phyloP scores from a whole-genome alignment of 2,797 vertebrate species.

The Acanthurus tractus region DNA sequence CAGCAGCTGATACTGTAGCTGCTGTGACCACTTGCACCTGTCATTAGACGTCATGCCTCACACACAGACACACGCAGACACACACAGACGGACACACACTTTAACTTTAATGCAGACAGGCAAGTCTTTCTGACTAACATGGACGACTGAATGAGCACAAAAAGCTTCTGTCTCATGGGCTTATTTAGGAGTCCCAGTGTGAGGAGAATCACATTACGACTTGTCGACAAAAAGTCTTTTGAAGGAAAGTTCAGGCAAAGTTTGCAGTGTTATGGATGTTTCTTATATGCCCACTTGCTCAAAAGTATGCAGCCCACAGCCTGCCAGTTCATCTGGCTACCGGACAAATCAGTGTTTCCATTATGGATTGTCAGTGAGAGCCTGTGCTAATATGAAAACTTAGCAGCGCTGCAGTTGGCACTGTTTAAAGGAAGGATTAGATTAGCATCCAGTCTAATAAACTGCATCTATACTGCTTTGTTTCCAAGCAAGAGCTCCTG shows the following conservation, averaged over 20 bases:
- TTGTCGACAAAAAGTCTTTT: slow-evolving; percentile 41
- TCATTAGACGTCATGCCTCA: slow-evolving; percentile 45
- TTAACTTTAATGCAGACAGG: slow-evolving; percentile 33
- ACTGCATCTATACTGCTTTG: neutral
- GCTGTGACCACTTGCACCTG: slow-evolving; percentile 75
- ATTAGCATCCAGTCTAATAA: slow-evolving; percentile 1
- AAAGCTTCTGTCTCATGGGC: slow-evolving; percentile 31
- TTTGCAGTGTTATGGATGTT: neutral
- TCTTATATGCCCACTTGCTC: neutral
- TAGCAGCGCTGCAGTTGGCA: neutral
- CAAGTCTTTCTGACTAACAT: slow-evolving; percentile 41
- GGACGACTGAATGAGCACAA: slow-evolving; percentile 57
- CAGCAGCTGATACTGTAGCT: slow-evolving; percentile 72
- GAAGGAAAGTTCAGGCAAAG: neutral
- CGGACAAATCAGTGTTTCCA: slow-evolving; percentile 18
- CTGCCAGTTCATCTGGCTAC: neutral
- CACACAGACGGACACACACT: slow-evolving; percentile 33
- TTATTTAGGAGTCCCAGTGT: slow-evolving; percentile 12
- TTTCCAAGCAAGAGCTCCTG: neutral
- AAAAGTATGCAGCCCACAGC: neutral
- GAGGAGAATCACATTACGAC: slow-evolving; percentile 43
- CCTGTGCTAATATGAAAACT: slow-evolving; percentile 7
- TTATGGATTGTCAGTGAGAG: neutral
- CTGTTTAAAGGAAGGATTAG: slow-evolving; percentile 3
- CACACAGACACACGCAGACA: slow-evolving; percentile 9